Conservation (phyloP, 1,140 invertebrate species). For the Copidosoma floridanum region DNA sequence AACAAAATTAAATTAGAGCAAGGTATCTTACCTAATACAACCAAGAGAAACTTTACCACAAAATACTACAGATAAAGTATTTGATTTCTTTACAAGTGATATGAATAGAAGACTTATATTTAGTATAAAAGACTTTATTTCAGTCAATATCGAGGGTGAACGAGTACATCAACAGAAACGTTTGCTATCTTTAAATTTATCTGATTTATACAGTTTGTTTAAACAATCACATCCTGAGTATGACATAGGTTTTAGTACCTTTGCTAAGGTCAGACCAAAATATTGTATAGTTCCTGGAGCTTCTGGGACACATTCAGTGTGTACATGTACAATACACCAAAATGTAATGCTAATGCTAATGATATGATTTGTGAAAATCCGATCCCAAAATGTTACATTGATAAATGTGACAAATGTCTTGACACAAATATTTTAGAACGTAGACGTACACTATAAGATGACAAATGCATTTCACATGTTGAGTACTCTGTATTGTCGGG, state of each 20-base stretch:
- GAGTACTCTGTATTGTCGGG: conserved; percentile 11
- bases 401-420: conserved; percentile 4
- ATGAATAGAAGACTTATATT: conserved; percentile 12
- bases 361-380: conserved; percentile 12
- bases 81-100: too few species aligned
- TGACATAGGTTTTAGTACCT: conserved; percentile 22
- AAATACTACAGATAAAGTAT: too few species aligned
- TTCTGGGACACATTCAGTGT: too few species aligned
- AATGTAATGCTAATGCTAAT: conserved; percentile 1
- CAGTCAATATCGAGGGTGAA: conserved; percentile 13
- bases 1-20: neutral
- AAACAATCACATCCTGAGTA: conserved; percentile 9
- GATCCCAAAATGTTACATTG: conserved; percentile 3
- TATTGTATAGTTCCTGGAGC: too few species aligned
- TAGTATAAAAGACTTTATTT: conserved; percentile 23
- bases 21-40: neutral
- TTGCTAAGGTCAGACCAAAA: conserved; percentile 18
- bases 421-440: neutral
- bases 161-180: conserved; percentile 17
- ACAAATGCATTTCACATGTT: conserved; percentile 6
- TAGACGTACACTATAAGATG: conserved; percentile 10
- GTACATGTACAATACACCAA: too few species aligned
- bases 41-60: too few species aligned
- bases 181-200: conserved; percentile 17
- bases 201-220: conserved; percentile 19